Evolutionary conservation across 2,888 invertebrate species (phyloP).

Genomic region (Archips xylosteana): DNA sequence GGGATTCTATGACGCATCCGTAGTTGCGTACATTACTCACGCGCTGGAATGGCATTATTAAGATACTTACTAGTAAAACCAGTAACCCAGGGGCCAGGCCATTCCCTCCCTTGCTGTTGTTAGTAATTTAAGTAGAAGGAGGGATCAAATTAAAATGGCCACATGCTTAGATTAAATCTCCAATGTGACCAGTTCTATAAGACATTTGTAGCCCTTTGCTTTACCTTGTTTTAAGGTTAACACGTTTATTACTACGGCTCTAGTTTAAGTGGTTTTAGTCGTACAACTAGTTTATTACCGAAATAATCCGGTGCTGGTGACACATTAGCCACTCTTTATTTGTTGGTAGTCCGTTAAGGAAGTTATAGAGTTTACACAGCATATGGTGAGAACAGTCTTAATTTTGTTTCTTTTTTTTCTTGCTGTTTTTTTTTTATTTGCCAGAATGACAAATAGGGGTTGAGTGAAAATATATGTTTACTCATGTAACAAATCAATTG

Average conservation of each 20-base stretch:
- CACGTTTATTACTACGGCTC: constrained; percentile 2
- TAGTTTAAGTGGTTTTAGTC: constrained; percentile 1
- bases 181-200: constrained; percentile 12
- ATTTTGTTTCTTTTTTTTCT: neutral
- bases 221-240: constrained; percentile 3
- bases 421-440: neutral
- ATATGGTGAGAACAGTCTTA: neutral
- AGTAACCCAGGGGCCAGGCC: constrained; percentile 2
- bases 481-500: constrained; percentile 8
- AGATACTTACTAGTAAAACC: constrained; percentile 35
- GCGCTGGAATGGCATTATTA: constrained; percentile 49
- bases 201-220: constrained; percentile 4
- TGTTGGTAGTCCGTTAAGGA: constrained; percentile 19
- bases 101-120: neutral
- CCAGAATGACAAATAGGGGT: neutral
- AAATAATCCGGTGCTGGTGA: constrained; percentile 11
- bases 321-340: constrained; percentile 16
- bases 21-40: constrained; percentile 48
- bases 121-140: neutral
- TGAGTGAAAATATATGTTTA: neutral
- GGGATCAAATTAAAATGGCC: constrained; percentile 6
- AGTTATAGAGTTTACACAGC: constrained; percentile 1
- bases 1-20: constrained; percentile 55
- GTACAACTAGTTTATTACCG: constrained; percentile 5
- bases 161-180: constrained; percentile 14